Evolutionary conservation across 2,797 vertebrate genomes (phyloP).

Genomic region (Halcyon leucocephala): DNA sequence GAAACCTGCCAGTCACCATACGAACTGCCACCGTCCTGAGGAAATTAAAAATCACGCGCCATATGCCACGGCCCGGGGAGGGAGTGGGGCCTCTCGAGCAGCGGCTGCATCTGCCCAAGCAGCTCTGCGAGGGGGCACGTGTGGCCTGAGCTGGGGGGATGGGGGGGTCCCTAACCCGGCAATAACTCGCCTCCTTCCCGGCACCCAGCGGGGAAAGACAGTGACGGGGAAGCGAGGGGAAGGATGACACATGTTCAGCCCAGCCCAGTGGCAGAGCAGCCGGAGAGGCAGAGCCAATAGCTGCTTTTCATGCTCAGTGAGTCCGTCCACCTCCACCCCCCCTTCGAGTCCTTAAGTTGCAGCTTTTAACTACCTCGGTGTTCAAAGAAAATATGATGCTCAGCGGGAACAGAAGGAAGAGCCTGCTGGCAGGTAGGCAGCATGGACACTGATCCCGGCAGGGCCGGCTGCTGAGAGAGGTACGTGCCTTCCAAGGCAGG

Average conservation of each 20-base stretch:
- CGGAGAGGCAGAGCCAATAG: constrained; percentile 46
- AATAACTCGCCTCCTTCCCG: not conserved
- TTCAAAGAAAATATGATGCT: constrained; percentile 34
- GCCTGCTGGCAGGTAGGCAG: constrained; percentile 44
- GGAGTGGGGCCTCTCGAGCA: not conserved
- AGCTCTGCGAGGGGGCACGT: not conserved
- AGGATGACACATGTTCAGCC: constrained; percentile 31
- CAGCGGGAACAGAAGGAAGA: constrained; percentile 59
- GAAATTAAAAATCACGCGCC: constrained; percentile 56
- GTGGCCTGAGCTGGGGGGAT: not conserved
- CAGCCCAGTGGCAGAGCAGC: constrained; percentile 39
- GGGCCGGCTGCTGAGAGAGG: constrained; percentile 61
- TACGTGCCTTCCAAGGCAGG: constrained; percentile 51
- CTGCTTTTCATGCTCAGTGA: not conserved
- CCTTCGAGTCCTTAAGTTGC: constrained; percentile 29
- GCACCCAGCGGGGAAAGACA: not conserved
- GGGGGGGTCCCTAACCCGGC: not conserved
- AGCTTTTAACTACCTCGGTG: constrained; percentile 8
- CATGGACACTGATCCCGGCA: constrained; percentile 35
- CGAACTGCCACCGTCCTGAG: not conserved
- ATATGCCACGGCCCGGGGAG: constrained; percentile 12
- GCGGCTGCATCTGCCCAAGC: not conserved
- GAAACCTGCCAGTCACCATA: constrained; percentile 20
- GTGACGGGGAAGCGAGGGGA: not conserved
- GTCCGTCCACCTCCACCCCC: constrained; percentile 7